A percentile compares a stretch with the other conserved stretches of the same genome.
Conservation (phyloP, 2,113 vertebrate species). For the Cynocephalus volans region DNA sequence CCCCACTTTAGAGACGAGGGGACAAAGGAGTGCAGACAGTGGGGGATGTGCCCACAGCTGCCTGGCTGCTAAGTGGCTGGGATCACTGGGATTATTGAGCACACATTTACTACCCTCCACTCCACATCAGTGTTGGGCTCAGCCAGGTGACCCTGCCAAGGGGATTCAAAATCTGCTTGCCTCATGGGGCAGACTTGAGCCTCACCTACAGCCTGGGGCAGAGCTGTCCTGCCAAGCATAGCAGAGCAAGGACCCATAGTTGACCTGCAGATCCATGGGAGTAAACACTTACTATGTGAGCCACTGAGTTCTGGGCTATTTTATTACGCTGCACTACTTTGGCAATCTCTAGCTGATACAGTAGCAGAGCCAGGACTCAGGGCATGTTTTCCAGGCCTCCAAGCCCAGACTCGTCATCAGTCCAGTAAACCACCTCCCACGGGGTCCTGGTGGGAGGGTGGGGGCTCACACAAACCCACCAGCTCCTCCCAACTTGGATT, state of each 20-base stretch:
- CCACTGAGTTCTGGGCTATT: background rate
- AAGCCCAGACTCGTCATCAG: background rate
- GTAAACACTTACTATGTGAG: background rate
- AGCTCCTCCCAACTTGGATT: background rate
- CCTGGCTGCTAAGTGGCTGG: background rate
- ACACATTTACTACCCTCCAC: background rate
- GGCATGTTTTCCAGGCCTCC: background rate
- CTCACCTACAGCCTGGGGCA: background rate
- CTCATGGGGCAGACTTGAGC: too few relatives aligned
- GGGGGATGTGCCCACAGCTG: too few relatives aligned
- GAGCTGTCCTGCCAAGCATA: background rate
- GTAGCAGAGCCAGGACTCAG: background rate
- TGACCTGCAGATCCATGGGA: background rate
- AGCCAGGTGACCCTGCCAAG: background rate
- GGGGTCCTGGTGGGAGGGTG: background rate
- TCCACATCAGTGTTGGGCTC: background rate
- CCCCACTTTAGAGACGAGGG: background rate
- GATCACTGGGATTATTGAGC: background rate
- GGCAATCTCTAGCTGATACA: background rate
- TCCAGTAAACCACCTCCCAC: background rate
- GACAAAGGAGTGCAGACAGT: fast-evolving
- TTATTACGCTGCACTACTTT: background rate
- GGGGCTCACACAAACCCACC: background rate
- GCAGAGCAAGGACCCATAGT: background rate
- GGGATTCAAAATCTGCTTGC: background rate